phyloP scores from a whole-genome alignment of 2,888 invertebrate genomes.

The Epistrophella euchroma region DNA sequence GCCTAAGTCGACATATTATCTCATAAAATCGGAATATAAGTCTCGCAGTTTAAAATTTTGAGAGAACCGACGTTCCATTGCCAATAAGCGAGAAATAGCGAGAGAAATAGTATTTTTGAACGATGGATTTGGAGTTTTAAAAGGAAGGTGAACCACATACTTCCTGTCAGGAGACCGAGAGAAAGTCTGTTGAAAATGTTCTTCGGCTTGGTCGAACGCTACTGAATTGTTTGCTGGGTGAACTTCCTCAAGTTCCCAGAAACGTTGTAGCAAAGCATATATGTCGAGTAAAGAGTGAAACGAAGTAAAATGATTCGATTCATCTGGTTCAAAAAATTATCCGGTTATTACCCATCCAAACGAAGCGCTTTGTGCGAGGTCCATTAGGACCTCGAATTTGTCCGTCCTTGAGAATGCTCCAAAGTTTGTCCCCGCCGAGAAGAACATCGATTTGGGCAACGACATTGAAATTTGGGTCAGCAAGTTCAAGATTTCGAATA shows the following conservation, averaged over 20 bases:
- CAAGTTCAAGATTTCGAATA: too few species aligned
- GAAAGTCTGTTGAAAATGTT: constrained; percentile 33
- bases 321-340: background rate
- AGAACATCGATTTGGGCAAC: too few species aligned
- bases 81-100: constrained; percentile 20
- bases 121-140: constrained; percentile 9
- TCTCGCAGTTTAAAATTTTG: background rate
- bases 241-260: background rate
- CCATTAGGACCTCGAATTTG: background rate
- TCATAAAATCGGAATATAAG: too few species aligned
- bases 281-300: background rate
- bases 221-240: too few species aligned
- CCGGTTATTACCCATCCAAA: too few species aligned
- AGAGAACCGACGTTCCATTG: constrained; percentile 40
- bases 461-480: too few species aligned
- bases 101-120: constrained; percentile 32
- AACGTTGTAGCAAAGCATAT: background rate
- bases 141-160: constrained; percentile 1
- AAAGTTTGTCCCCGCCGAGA: background rate
- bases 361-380: background rate
- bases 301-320: background rate
- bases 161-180: constrained; percentile 31
- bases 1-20: too few species aligned
- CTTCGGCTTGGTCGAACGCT: constrained; percentile 26
- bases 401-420: background rate